Base-by-base conservation (phyloP, 2,797 vertebrate species). In the Eulemur mongoz region DNA sequence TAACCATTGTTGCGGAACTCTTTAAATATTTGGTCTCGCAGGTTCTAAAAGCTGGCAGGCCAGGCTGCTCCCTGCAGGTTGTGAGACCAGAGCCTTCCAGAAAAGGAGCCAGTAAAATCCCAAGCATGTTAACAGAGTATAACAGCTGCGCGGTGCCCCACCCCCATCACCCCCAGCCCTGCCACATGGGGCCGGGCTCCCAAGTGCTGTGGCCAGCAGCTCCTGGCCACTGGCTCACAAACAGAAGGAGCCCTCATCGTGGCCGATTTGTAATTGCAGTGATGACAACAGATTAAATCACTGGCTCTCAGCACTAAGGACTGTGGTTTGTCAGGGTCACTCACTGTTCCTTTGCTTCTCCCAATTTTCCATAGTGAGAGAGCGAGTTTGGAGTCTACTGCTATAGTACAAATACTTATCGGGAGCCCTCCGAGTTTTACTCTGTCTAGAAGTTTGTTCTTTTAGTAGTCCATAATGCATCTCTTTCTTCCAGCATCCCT, bases 1-100 rank as follows among this genome's bases (percentile, higher is more conserved):
- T 93, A 92, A 97, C 89, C 91, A 43, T 96, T 95, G 93, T 95
- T 96, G 96, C 63, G 0, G 95, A 98, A 97, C 95, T 96, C 95
- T 88, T 94, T 87, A 94, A 95, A 97, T 96, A 95, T 92, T 98
- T 96, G 92, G 78, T 96, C 96, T 95, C 79, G 50, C 92, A 83
- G 96, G 96, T 97, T 94, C 94, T 97, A 54, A 95, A 91, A 93
- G 22, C 93, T 97, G 94, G 96, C 95, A 93, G 90, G 69, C 94
- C 57, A 75, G 76, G 30, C 92, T 94, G 80, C 96, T 96, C 90
- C 88, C 88, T 95, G 90, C 87, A 96, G 91, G 83, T 93, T 96
- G 85, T 79, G 35, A 97, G 93, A 76, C 95, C 95, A 94, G 35
- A 95, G 88, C 69, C 95, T 93, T 97, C 94, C 91, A 89, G 93